These are phyloP conservation scores for Mercenaria mercenaria DNA, from an alignment of 1,140 invertebrate species.

Conservation along the genomic window DNA sequence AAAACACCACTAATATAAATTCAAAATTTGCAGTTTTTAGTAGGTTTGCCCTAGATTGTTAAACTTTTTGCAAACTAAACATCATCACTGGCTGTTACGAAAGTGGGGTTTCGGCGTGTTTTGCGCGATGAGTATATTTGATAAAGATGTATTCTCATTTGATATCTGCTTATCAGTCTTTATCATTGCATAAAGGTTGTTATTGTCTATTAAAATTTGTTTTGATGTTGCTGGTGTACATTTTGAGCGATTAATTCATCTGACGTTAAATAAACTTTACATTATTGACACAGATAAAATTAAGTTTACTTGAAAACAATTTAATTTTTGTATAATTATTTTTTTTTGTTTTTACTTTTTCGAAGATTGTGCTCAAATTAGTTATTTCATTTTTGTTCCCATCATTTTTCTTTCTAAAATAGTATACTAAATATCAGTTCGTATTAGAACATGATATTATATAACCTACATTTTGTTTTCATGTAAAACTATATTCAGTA, in stretches of 20 bases:
- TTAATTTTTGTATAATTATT: too few relatives aligned
- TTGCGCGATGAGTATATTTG: background rate
- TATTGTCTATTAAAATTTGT: slow-evolving; percentile 37
- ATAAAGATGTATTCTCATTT: background rate
- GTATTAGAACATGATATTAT: too few relatives aligned
- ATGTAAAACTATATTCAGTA: too few relatives aligned
- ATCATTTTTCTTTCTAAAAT: too few relatives aligned
- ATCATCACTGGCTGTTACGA: background rate
- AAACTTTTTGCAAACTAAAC: background rate
- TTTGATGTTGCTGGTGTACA: background rate
- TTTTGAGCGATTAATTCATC: background rate
- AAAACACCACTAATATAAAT: too few relatives aligned
- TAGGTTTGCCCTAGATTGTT: background rate
- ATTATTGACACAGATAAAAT: background rate
- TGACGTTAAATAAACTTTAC: background rate
- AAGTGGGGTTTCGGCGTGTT: background rate
- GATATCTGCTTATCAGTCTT: background rate
- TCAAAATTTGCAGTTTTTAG: too few relatives aligned
- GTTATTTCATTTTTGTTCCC: too few relatives aligned
- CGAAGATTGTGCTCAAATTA: too few relatives aligned
- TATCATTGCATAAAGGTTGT: slow-evolving; percentile 24
- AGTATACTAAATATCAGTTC: too few relatives aligned
- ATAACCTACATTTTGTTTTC: too few relatives aligned
- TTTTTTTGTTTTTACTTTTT: too few relatives aligned
- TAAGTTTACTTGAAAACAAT: background rate